Evolutionary conservation across 64 coral and sea anemone species (phyloP).

Genomic region (Actinia tenebrosa): DNA sequence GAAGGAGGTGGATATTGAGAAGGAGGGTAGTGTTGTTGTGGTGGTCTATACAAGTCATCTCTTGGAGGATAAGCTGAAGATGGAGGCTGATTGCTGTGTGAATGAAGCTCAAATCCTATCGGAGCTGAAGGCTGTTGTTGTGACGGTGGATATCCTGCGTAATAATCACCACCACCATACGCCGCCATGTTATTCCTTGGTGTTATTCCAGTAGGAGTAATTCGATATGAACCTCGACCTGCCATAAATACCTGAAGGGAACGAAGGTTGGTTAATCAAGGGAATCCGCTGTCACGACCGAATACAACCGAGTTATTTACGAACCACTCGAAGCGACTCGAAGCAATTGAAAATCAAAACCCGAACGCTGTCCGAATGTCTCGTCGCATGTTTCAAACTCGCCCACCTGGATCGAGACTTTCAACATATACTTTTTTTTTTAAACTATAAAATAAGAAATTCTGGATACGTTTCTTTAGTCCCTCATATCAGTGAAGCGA

Average conservation of each 20-base stretch:
- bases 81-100: constrained; percentile 4
- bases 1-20: background rate
- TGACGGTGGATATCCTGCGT: constrained; percentile 28
- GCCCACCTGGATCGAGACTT: background rate
- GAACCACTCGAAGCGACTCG: background rate
- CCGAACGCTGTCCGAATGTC: background rate
- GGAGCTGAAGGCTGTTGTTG: constrained; percentile 14
- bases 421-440: background rate
- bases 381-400: background rate
- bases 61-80: constrained; percentile 26
- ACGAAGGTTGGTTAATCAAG: background rate
- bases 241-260: background rate
- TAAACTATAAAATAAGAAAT: too few species aligned
- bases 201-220: background rate
- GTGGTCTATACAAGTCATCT: constrained; percentile 12
- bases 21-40: constrained; percentile 25
- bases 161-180: constrained; percentile 13
- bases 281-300: constrained; percentile 9
- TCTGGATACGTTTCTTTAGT: too few species aligned
- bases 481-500: too few species aligned
- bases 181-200: constrained; percentile 43
- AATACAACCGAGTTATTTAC: constrained; percentile 6
- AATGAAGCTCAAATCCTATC: constrained; percentile 54
- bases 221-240: background rate
- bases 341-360: background rate